Percentiles rank a stretch among this genome's conserved stretches.
Evolutionary conservation across 2,888 invertebrate genomes (phyloP).

Genomic region (Polymixis lichenea): DNA sequence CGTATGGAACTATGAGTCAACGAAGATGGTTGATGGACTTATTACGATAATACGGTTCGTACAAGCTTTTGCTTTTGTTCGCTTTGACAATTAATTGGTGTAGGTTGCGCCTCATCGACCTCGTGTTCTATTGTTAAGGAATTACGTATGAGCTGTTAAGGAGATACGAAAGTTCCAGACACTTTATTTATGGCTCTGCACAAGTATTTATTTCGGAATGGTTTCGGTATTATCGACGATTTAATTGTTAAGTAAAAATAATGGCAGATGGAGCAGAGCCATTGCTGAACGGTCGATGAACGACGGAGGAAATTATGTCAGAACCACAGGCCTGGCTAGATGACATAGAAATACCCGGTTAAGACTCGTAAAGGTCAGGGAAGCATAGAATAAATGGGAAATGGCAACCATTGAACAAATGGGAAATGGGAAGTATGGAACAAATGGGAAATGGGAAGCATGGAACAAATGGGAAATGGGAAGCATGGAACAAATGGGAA

Average conservation of each 20-base stretch:
- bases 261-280: neutral
- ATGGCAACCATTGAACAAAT: too few species aligned
- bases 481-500: too few species aligned
- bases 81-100: constrained; percentile 57
- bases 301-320: neutral
- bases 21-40: constrained; percentile 23
- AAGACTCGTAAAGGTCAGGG: neutral
- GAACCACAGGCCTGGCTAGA: neutral
- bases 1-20: neutral
- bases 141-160: constrained; percentile 21
- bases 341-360: neutral
- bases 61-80: constrained; percentile 60
- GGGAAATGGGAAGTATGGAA: too few species aligned
- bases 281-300: neutral
- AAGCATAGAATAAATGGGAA: neutral
- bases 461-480: too few species aligned
- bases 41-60: constrained; percentile 41
- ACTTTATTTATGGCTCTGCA: constrained; percentile 2
- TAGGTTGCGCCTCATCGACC: constrained; percentile 54
- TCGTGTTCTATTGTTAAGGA: constrained; percentile 48
- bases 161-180: constrained; percentile 6
- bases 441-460: too few species aligned
- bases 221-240: neutral
- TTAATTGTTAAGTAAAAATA: neutral
- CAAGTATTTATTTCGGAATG: neutral